Conservation (phyloP, 1,140 invertebrate genomes). For the Drosophila tristis region DNA sequence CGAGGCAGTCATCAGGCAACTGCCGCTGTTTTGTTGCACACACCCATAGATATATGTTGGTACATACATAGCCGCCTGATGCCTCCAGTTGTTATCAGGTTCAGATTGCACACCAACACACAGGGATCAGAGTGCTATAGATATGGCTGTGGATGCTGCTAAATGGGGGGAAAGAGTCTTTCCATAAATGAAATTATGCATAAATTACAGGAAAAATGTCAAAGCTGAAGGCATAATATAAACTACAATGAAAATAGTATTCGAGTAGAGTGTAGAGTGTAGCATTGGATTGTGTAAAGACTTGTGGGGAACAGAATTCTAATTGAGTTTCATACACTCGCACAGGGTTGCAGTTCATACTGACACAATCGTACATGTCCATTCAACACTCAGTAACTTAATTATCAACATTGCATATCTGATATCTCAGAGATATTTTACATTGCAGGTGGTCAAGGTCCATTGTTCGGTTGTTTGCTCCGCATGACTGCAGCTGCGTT, state of each 20-base stretch:
- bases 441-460: conserved; percentile 35
- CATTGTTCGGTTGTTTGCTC: conserved; percentile 9
- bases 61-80: conserved; percentile 10
- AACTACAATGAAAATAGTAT: neutral
- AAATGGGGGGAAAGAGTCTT: conserved; percentile 18
- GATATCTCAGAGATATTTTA: conserved; percentile 7
- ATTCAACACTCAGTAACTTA: conserved; percentile 10
- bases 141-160: neutral
- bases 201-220: conserved; percentile 32
- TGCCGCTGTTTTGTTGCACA: neutral
- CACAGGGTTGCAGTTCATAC: neutral
- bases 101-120: conserved; percentile 31
- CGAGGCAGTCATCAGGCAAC: conserved; percentile 36
- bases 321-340: no score
- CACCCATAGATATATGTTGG: no score
- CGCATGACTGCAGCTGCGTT: conserved; percentile 45
- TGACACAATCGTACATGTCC: neutral
- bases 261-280: no score
- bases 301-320: no score
- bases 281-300: neutral
- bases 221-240: neutral
- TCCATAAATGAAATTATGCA: conserved; percentile 31
- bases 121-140: conserved; percentile 5
- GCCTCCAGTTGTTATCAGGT: conserved; percentile 23
- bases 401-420: conserved; percentile 12